Evolutionary conservation across 2,113 vertebrate genomes (phyloP).

Genomic region (Osmerus mordax): DNA sequence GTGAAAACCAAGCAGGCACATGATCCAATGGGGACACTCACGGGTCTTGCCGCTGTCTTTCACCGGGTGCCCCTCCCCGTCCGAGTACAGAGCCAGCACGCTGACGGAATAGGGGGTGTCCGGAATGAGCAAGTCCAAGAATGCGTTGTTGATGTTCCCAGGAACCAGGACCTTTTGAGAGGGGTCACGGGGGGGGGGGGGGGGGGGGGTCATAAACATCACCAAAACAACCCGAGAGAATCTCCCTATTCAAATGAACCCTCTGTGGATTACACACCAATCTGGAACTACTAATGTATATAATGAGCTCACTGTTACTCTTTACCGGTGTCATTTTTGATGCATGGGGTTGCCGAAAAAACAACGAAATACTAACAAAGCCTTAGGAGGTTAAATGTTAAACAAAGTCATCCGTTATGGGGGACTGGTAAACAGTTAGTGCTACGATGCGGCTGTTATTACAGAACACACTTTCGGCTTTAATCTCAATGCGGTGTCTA

Average conservation of each 20-base stretch:
- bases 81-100: constrained; percentile 83
- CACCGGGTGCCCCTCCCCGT: constrained; percentile 81
- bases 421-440: constrained; percentile 39
- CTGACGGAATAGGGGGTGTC: constrained; percentile 86
- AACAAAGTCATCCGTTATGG: constrained; percentile 36
- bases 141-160: constrained; percentile 76
- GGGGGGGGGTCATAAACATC: constrained; percentile 20
- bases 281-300: constrained; percentile 57
- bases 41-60: constrained; percentile 82
- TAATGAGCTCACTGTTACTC: constrained; percentile 62
- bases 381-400: constrained; percentile 33
- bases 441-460: constrained; percentile 17
- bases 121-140: constrained; percentile 84
- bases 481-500: not conserved
- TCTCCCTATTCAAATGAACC: constrained; percentile 24
- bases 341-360: constrained; percentile 42
- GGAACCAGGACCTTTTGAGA: constrained; percentile 82
- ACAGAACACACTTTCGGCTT: not conserved
- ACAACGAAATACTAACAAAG: constrained; percentile 58
- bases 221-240: not conserved
- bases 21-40: constrained; percentile 58
- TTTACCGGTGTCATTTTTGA: constrained; percentile 35
- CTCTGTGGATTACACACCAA: constrained; percentile 26
- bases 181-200: not conserved
- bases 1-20: too few species aligned